These are phyloP conservation scores for Ctenopoma multispine DNA, from an alignment of 2,797 vertebrate species.

Conservation along the genomic window DNA sequence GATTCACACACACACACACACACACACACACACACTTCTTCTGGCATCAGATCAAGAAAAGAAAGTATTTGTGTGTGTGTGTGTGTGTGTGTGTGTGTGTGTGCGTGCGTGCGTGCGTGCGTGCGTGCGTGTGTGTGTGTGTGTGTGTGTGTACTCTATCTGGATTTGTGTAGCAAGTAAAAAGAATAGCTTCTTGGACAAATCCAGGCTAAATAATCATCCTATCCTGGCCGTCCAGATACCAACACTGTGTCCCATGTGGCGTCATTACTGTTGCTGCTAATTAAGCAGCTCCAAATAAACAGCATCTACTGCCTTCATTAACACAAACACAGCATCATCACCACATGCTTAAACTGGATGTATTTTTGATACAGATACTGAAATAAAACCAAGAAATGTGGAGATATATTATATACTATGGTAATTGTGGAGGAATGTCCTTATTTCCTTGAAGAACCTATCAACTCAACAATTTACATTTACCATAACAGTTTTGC, in stretches of 20 bases:
- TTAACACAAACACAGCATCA: slow-evolving; percentile 76
- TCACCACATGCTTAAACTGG: slow-evolving; percentile 69
- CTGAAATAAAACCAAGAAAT: slow-evolving; percentile 38
- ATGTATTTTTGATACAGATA: slow-evolving; percentile 58
- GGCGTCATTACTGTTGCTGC: slow-evolving; percentile 83
- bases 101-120: too few relatives aligned
- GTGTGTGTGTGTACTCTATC: slow-evolving; percentile 32
- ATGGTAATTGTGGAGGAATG: slow-evolving; percentile 25
- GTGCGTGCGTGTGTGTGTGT: slow-evolving; percentile 15
- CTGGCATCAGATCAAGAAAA: slow-evolving; percentile 66
- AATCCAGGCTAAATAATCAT: slow-evolving; percentile 80
- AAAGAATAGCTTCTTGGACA: slow-evolving; percentile 74
- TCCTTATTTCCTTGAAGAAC: neutral
- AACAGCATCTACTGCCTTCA: slow-evolving; percentile 79
- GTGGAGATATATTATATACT: slow-evolving; percentile 41
- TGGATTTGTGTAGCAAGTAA: slow-evolving; percentile 37
- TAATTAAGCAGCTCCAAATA: slow-evolving; percentile 83
- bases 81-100: too few relatives aligned
- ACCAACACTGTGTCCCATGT: slow-evolving; percentile 78
- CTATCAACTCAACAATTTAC: slow-evolving; percentile 29
- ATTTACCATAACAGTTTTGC: neutral
- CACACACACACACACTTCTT: slow-evolving; percentile 44
- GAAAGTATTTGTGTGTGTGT: too few relatives aligned
- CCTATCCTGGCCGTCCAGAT: slow-evolving; percentile 76
- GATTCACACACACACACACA: slow-evolving; percentile 23